Percentiles rank a stretch among this genome's conserved stretches.
phyloP scores from a whole-genome alignment of 2,113 vertebrate species.

The Thalassoma bifasciatum region DNA sequence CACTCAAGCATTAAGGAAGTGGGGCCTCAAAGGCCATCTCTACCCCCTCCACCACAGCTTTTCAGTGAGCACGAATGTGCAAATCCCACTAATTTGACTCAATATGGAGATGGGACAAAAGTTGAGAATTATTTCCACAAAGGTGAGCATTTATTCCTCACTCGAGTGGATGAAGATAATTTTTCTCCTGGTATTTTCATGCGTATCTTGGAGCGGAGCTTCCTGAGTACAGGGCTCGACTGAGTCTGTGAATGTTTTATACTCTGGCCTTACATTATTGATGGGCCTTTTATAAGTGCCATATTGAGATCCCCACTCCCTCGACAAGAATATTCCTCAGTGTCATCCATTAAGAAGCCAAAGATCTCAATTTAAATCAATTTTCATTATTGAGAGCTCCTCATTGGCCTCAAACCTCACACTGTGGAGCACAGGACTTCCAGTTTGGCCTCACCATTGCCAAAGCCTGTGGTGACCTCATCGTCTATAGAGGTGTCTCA shows the following conservation, averaged over 20 bases:
- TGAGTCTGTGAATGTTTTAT: slow-evolving; percentile 79
- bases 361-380: slow-evolving; percentile 76
- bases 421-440: slow-evolving; percentile 24
- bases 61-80: slow-evolving; percentile 30
- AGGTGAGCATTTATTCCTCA: slow-evolving; percentile 29
- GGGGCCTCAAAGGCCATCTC: slow-evolving; percentile 18
- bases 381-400: slow-evolving; percentile 68
- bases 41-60: neutral
- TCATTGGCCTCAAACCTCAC: slow-evolving; percentile 9
- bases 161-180: slow-evolving; percentile 24
- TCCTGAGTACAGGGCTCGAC: slow-evolving; percentile 51
- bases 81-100: slow-evolving; percentile 26
- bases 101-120: slow-evolving; percentile 23
- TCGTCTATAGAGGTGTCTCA: slow-evolving; percentile 39
- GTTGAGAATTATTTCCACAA: slow-evolving; percentile 11
- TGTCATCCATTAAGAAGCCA: slow-evolving; percentile 73
- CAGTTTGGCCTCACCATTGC: slow-evolving; percentile 3
- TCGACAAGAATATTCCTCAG: slow-evolving; percentile 69
- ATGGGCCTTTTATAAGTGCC: slow-evolving; percentile 78
- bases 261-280: slow-evolving; percentile 75
- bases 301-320: slow-evolving; percentile 72
- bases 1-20: slow-evolving; percentile 30
- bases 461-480: slow-evolving; percentile 50
- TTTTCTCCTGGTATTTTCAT: slow-evolving; percentile 38
- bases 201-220: slow-evolving; percentile 44